These are phyloP conservation scores for Phrynocephalus forsythii DNA, from an alignment of 2,797 vertebrate genomes.

Conservation along the genomic window DNA sequence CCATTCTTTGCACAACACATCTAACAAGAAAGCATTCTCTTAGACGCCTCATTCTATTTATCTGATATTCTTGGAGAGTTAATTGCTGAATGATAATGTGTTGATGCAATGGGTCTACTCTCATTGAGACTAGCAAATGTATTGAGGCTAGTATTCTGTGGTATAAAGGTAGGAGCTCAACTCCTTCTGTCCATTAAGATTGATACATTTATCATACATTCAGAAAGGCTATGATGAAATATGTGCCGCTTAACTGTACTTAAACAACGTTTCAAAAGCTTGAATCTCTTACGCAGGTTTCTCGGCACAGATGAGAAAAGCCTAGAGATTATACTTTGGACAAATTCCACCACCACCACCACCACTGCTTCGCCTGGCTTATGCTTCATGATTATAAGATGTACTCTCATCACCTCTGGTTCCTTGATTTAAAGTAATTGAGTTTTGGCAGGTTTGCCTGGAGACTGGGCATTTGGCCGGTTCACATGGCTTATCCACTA, in stretches of 20 bases:
- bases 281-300: conserved; percentile 69
- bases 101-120: too few relatives aligned
- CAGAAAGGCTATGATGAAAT: not conserved
- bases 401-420: conserved; percentile 70
- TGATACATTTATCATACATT: not conserved
- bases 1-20: conserved; percentile 46
- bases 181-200: conserved; percentile 68
- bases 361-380: too few relatives aligned
- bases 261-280: conserved; percentile 76
- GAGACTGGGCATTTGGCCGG: conserved; percentile 55
- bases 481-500: conserved; percentile 62
- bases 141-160: not conserved
- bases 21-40: conserved; percentile 52
- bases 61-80: conserved; percentile 23
- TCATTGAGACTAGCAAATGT: too few relatives aligned
- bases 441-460: conserved; percentile 59
- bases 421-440: conserved; percentile 76
- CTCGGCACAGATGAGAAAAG: conserved; percentile 69
- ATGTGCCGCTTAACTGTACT: conserved; percentile 58
- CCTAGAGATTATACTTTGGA: conserved; percentile 60
- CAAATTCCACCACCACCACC: conserved; percentile 32
- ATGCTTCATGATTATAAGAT: conserved; percentile 66
- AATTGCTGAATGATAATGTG: too few relatives aligned
- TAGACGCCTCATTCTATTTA: conserved; percentile 45
- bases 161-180: conserved; percentile 58